Base-by-base conservation (phyloP, 2,113 vertebrate genomes). In the Rhabdomys dilectus region DNA sequence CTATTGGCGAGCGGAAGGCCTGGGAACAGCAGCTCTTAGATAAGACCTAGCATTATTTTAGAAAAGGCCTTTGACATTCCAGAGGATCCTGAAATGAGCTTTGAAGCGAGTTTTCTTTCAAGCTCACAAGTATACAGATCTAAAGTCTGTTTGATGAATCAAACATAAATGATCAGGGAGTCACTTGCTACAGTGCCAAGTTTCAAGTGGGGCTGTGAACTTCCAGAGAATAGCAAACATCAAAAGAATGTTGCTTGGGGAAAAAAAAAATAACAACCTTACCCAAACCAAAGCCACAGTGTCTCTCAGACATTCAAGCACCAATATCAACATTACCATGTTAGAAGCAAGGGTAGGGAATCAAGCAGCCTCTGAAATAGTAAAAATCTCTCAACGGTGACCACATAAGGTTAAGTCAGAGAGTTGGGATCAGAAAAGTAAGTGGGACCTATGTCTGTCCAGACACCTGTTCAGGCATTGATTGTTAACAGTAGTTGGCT, bases 61-160 rank as follows among this genome's bases (percentile, higher is more conserved):
- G 66, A 16, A 68, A 68, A 68, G 31, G 66, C 7, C 70, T 94
- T 90, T 93, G 89, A 89, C 56, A n/a, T 53, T 95, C 7, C 6
- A 11, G 0, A 56, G n/a, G 92, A 84, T 96, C 78, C 21, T 24
- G 70, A 96, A 97, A 58, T 39, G 15, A 4, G 68, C 97, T 96
- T 84, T 88, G 53, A 85, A 60, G 77, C 24, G 53, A 62, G 53
- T 36, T 86, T 77, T 88, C 76, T 66, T 70, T 84, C 56, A 89
- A 84, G 21, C 8, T 87, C 81, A n/a, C 73, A n/a, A 16, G 70
- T 87, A 89, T 72, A 78, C 45, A 91, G 53, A 89, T 77, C 89
- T 62, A 62, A 96, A 68, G 76, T 78, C 45, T 58, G 3, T 95
- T 89, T 75, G 24, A n/a, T 42, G 7, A 42, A 58, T 75, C 84